phyloP scores from a whole-genome alignment of 2,113 vertebrate species.

The Elaphurus davidianus region DNA sequence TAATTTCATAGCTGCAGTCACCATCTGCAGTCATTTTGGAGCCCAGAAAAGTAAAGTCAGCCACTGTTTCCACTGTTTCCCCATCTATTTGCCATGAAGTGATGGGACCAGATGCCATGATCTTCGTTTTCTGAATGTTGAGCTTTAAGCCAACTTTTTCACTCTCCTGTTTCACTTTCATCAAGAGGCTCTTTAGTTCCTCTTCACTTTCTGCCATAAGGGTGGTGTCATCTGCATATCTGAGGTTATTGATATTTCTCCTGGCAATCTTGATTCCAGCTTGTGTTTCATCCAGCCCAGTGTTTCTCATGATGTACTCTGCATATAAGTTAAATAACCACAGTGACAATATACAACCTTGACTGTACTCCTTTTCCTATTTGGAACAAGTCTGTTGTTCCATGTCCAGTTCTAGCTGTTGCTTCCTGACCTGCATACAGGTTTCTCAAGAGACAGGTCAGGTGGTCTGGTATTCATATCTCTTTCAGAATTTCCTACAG shows the following conservation, averaged over 20 bases:
- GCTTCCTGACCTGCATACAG: neutral
- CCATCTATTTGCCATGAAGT: neutral
- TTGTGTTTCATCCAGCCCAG: neutral
- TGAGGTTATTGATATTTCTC: neutral
- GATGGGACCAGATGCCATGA: neutral
- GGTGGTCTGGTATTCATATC: neutral
- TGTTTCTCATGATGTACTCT: neutral
- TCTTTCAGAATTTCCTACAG: neutral
- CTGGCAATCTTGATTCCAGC: rapidly evolving
- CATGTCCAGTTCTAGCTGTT: neutral
- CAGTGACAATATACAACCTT: neutral
- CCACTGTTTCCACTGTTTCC: neutral
- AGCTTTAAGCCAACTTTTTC: neutral
- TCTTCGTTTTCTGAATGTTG: neutral
- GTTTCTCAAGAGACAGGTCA: neutral
- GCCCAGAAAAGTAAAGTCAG: rapidly evolving
- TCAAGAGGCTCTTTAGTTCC: neutral
- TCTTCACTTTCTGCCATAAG: neutral
- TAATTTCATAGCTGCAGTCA: neutral
- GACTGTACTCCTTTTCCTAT: neutral
- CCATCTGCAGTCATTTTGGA: neutral
- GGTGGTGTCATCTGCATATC: neutral
- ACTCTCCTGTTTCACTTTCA: neutral
- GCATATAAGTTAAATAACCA: neutral
- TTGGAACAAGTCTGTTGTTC: neutral